These are phyloP conservation scores for Bujurquina vittata DNA, from an alignment of 2,113 vertebrate species.

Conservation along the genomic window DNA sequence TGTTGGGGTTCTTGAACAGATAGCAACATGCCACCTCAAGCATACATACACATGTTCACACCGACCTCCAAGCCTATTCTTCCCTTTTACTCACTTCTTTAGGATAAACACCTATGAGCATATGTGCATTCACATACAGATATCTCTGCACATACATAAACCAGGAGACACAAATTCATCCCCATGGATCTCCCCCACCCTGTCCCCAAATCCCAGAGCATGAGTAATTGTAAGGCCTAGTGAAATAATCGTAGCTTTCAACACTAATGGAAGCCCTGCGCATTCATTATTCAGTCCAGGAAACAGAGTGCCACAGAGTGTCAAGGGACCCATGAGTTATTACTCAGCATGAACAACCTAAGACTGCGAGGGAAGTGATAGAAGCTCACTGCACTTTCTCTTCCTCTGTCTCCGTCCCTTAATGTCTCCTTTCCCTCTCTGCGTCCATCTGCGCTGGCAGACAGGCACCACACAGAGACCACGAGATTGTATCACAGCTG, in stretches of 20 bases:
- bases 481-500: slow-evolving; percentile 70
- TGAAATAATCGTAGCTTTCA: slow-evolving; percentile 79
- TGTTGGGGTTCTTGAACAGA: slow-evolving; percentile 42
- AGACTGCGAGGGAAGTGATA: slow-evolving; percentile 54
- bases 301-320: slow-evolving; percentile 70
- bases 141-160: slow-evolving; percentile 20
- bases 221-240: slow-evolving; percentile 72
- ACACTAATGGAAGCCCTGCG: slow-evolving; percentile 77
- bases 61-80: background rate
- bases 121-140: background rate
- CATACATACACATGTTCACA: background rate
- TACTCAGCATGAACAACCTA: slow-evolving; percentile 67
- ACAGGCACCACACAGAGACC: slow-evolving; percentile 52
- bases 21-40: slow-evolving; percentile 27
- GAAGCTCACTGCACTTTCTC: slow-evolving; percentile 52
- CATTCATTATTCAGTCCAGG: slow-evolving; percentile 80
- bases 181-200: slow-evolving; percentile 23
- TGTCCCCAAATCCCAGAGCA: slow-evolving; percentile 47
- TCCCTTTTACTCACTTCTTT: background rate
- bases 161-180: slow-evolving; percentile 37
- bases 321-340: slow-evolving; percentile 74
- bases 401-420: slow-evolving; percentile 38
- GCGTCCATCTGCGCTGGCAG: slow-evolving; percentile 48
- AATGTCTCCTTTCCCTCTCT: slow-evolving; percentile 23
- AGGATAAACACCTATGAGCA: background rate